phyloP scores from a whole-genome alignment of 2,888 invertebrate genomes.

The Rotaria socialis region DNA sequence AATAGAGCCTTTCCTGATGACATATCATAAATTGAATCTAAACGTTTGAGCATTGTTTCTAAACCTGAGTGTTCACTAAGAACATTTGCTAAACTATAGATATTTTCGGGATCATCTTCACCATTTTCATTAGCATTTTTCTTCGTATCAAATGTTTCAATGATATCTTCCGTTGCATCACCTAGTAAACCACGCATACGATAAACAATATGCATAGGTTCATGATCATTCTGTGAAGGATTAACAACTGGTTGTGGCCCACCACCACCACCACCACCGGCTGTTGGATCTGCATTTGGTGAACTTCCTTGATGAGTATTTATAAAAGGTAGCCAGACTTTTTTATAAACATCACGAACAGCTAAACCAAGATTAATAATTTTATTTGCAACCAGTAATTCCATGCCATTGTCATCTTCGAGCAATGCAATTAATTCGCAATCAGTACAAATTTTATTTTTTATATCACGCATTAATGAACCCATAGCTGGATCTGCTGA shows the following conservation, averaged over 20 bases:
- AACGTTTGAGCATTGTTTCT: slow-evolving; percentile 63
- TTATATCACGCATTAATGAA: slow-evolving; percentile 93
- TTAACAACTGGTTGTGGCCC: background rate
- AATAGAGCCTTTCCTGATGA: slow-evolving; percentile 79
- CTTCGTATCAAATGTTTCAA: slow-evolving; percentile 82
- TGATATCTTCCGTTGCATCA: slow-evolving; percentile 97
- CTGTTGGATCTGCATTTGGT: background rate
- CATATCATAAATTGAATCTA: slow-evolving; percentile 77
- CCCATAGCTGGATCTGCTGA: slow-evolving; percentile 87
- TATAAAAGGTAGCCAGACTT: slow-evolving; percentile 61
- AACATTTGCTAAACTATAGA: slow-evolving; percentile 82
- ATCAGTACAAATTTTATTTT: slow-evolving; percentile 84
- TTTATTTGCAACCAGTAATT: slow-evolving; percentile 89
- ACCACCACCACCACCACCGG: background rate
- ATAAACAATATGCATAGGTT: slow-evolving; percentile 93
- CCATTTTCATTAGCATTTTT: slow-evolving; percentile 65
- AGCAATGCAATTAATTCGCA: slow-evolving; percentile 93
- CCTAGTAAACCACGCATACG: slow-evolving; percentile 93
- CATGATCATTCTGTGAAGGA: slow-evolving; percentile 70
- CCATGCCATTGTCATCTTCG: slow-evolving; percentile 98
- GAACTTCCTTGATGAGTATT: slow-evolving; percentile 47
- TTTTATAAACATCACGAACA: slow-evolving; percentile 71
- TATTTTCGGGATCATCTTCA: slow-evolving; percentile 87
- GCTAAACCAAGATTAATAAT: slow-evolving; percentile 92
- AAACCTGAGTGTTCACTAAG: slow-evolving; percentile 75